Conservation (phyloP, 2,888 invertebrate species). For the Napeogenes inachia region DNA sequence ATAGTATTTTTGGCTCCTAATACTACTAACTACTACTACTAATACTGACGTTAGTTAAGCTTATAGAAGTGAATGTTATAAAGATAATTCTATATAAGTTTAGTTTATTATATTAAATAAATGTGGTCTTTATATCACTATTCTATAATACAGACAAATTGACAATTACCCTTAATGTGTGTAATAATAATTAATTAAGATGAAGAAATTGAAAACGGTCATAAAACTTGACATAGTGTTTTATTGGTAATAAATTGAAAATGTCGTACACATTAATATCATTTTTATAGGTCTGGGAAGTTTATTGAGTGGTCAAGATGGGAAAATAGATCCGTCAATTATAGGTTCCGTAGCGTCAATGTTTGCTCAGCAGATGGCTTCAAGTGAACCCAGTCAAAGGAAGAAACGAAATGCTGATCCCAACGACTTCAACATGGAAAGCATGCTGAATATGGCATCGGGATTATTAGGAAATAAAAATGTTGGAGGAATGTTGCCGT, state of each 20-base stretch:
- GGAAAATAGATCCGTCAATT: slow-evolving; percentile 77
- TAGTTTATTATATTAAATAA: too few species aligned
- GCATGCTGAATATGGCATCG: slow-evolving; percentile 75
- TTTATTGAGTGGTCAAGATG: slow-evolving; percentile 76
- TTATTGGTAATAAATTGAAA: too few species aligned
- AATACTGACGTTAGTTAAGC: too few species aligned
- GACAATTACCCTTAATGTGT: background rate
- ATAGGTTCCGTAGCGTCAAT: slow-evolving; percentile 67
- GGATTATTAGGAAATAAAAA: slow-evolving; percentile 71
- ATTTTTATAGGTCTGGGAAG: slow-evolving; percentile 65
- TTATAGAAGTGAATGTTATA: too few species aligned
- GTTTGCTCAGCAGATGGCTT: slow-evolving; percentile 62
- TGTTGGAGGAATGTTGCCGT: slow-evolving; percentile 76
- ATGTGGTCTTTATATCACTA: too few species aligned
- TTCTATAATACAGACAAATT: too few species aligned
- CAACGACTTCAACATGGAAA: slow-evolving; percentile 70
- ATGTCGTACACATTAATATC: slow-evolving; percentile 6
- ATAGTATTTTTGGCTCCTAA: too few species aligned
- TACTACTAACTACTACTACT: too few species aligned
- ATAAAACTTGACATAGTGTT: too few species aligned
- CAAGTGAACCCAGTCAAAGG: slow-evolving; percentile 38
- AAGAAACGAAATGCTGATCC: slow-evolving; percentile 52
- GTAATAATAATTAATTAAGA: slow-evolving; percentile 3
- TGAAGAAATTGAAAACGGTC: too few species aligned
- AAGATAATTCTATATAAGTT: too few species aligned